Percentiles rank a stretch among this genome's conserved stretches.
These are phyloP conservation scores for Thalassoma bifasciatum DNA, from an alignment of 2,113 vertebrate genomes.

Conservation along the genomic window DNA sequence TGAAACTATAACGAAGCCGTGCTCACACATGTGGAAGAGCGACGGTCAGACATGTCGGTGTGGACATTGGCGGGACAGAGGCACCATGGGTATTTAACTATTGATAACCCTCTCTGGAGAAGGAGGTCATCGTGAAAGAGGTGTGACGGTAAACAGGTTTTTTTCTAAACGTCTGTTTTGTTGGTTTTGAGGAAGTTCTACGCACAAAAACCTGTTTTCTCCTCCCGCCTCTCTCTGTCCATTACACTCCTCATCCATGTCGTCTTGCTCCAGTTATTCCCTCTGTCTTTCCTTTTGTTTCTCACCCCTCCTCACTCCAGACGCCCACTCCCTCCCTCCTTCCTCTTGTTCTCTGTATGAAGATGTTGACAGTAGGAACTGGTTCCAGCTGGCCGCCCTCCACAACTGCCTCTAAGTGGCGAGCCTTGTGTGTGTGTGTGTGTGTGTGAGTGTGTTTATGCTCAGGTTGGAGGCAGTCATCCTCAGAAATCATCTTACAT, in stretches of 20 bases:
- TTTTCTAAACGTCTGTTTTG: not conserved
- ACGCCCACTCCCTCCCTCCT: not conserved
- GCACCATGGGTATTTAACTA: constrained; percentile 73
- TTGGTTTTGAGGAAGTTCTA: no score
- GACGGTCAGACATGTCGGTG: constrained; percentile 48
- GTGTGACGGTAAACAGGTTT: constrained; percentile 30
- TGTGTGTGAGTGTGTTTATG: constrained; percentile 4
- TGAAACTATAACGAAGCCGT: constrained; percentile 78
- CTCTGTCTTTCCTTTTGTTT: constrained; percentile 1
- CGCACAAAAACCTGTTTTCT: no score
- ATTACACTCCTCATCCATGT: constrained; percentile 38
- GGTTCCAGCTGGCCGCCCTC: constrained; percentile 74
- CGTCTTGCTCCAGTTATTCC: constrained; percentile 40
- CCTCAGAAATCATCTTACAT: constrained; percentile 23
- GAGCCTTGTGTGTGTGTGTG: constrained; percentile 5
- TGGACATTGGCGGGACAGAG: constrained; percentile 53
- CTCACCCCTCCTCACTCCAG: not conserved
- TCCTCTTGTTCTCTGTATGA: constrained; percentile 51
- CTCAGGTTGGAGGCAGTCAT: constrained; percentile 24
- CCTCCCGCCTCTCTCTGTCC: constrained; percentile 34
- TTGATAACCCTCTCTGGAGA: constrained; percentile 69
- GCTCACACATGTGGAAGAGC: constrained; percentile 2
- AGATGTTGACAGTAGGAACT: constrained; percentile 75
- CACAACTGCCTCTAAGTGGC: constrained; percentile 39
- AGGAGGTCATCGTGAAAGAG: constrained; percentile 46